Percentiles rank a stretch among this genome's conserved stretches.
Conservation (phyloP, 2,888 invertebrate species). For the Mylabris sibirica region DNA sequence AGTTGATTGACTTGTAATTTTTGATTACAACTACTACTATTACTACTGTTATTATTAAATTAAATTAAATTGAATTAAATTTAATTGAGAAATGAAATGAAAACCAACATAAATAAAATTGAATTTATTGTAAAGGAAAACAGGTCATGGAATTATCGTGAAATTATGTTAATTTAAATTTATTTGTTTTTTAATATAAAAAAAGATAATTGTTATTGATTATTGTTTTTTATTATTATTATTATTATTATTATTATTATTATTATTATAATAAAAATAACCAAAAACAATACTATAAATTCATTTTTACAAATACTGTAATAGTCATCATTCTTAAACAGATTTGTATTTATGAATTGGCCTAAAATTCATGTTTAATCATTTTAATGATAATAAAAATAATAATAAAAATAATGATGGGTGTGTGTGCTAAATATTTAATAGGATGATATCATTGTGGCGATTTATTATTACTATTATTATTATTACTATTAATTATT, state of each 20-base stretch:
- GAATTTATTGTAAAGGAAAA: slow-evolving; percentile 17
- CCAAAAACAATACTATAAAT: not conserved
- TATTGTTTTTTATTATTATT: not conserved
- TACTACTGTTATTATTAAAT: not conserved
- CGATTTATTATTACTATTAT: not conserved
- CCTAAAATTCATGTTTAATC: not conserved
- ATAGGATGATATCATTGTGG: not conserved
- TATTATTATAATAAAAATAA: not conserved
- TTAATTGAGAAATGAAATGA: not conserved
- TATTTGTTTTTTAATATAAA: not conserved
- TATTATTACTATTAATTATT: no score
- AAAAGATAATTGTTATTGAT: not conserved
- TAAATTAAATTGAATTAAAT: not conserved
- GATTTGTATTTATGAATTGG: not conserved
- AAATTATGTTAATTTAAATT: slow-evolving; percentile 22
- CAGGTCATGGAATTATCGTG: slow-evolving; percentile 33
- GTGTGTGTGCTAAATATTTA: not conserved
- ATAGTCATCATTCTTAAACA: no score
- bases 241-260: not conserved
- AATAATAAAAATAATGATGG: no score
- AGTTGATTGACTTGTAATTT: not conserved
- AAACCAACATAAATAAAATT: not conserved
- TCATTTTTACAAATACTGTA: no score
- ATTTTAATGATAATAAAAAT: not conserved
- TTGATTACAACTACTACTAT: not conserved